Evolutionary conservation across 2,113 vertebrate species (phyloP).

Genomic region (Hydropotes inermis): DNA sequence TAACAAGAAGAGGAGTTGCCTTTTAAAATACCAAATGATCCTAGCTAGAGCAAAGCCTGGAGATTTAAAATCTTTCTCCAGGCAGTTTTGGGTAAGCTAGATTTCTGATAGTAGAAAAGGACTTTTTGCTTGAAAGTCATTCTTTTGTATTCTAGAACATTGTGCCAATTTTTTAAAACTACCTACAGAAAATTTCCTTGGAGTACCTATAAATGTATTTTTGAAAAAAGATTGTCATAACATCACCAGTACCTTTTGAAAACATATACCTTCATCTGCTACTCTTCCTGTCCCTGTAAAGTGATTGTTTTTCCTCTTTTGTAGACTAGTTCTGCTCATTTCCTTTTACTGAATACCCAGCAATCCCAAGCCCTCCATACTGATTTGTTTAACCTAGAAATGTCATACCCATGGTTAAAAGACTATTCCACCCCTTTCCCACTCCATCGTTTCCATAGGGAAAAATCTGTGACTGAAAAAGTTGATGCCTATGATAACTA

Average conservation of each 20-base stretch:
- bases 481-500: background rate
- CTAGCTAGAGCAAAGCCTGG: background rate
- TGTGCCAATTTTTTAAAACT: background rate
- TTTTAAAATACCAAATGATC: conserved; percentile 28
- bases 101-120: background rate
- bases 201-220: background rate
- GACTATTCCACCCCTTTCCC: background rate
- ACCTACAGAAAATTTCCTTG: background rate
- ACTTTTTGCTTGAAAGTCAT: background rate
- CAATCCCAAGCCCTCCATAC: background rate
- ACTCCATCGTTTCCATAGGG: background rate
- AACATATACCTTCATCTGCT: background rate
- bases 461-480: conserved; percentile 8
- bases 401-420: background rate
- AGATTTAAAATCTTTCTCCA: conserved; percentile 9
- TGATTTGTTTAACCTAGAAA: conserved; percentile 2
- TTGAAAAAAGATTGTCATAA: conserved; percentile 8
- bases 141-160: conserved; percentile 24
- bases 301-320: background rate
- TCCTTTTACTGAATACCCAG: conserved; percentile 12
- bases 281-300: background rate
- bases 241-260: conserved; percentile 2
- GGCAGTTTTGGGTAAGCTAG: background rate
- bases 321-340: background rate
- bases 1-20: background rate